Conservation (phyloP, 2,888 invertebrate genomes). For the Lottia gigantea region DNA sequence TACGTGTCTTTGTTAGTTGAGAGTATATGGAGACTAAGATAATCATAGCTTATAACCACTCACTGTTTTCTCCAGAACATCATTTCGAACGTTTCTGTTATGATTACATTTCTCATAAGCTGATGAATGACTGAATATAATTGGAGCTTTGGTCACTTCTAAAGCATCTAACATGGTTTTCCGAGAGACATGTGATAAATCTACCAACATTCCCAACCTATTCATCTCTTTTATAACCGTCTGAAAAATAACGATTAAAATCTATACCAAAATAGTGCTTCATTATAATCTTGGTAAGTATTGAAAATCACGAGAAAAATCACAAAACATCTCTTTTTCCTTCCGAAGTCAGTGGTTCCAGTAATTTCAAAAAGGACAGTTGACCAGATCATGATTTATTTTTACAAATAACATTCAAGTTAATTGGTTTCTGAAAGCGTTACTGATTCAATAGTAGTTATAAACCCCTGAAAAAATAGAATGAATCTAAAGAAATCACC, state of each 20-base stretch:
- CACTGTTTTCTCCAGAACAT: slow-evolving; percentile 74
- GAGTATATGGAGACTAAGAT: too few relatives aligned
- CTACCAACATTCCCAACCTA: slow-evolving; percentile 87
- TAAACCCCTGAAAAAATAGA: too few relatives aligned
- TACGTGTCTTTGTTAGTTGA: too few relatives aligned
- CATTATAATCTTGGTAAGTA: neutral
- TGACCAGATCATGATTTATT: too few relatives aligned
- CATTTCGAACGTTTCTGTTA: slow-evolving; percentile 89
- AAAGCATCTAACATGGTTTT: slow-evolving; percentile 86
- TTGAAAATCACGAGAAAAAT: too few relatives aligned
- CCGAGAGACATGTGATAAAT: slow-evolving; percentile 77
- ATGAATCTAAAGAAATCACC: slow-evolving; percentile 70
- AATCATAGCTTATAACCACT: neutral
- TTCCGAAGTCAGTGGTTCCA: too few relatives aligned
- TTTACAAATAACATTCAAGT: too few relatives aligned
- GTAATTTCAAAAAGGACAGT: too few relatives aligned
- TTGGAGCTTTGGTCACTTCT: slow-evolving; percentile 84
- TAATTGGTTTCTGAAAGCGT: too few relatives aligned
- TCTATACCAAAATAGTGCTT: neutral
- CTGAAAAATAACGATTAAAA: slow-evolving; percentile 59
- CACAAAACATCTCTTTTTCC: too few relatives aligned
- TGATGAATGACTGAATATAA: slow-evolving; percentile 92
- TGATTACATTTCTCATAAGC: slow-evolving; percentile 89
- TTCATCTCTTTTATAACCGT: slow-evolving; percentile 87
- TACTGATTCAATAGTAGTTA: too few relatives aligned